Conservation (phyloP, 2,797 vertebrate genomes). For the Gymnocypris eckloni region DNA sequence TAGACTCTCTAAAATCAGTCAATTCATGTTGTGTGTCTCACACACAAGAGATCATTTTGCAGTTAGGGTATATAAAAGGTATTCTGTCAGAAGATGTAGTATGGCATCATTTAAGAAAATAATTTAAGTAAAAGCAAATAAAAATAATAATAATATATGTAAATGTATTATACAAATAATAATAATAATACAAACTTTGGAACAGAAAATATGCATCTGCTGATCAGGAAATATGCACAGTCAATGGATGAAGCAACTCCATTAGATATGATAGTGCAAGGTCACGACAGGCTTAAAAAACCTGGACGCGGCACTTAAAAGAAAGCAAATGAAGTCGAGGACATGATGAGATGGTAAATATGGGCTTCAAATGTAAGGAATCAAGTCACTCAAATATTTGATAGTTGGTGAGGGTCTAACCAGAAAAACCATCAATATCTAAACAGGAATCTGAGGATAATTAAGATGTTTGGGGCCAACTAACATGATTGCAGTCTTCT, state of each 20-base stretch:
- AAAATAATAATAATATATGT: background rate
- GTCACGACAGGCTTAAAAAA: background rate
- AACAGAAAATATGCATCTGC: no score
- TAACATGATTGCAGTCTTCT: background rate
- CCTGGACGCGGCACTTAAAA: background rate
- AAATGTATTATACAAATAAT: no score
- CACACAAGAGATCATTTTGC: background rate
- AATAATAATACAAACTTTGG: no score
- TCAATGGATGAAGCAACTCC: background rate
- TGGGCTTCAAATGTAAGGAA: background rate
- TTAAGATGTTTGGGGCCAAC: background rate
- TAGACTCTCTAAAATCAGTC: constrained; percentile 29
- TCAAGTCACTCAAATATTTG: background rate
- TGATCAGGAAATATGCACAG: background rate
- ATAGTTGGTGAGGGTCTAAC: background rate
- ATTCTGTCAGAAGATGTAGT: background rate
- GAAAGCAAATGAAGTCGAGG: background rate
- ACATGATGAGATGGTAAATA: background rate
- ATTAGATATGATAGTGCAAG: background rate
- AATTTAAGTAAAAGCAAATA: background rate
- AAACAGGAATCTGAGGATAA: background rate
- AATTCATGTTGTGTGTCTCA: background rate
- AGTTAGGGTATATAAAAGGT: background rate
- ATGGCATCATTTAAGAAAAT: background rate
- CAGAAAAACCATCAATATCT: background rate